Conservation (phyloP, 53 echinoderm and acorn worm genomes). For the Crossaster papposus region DNA sequence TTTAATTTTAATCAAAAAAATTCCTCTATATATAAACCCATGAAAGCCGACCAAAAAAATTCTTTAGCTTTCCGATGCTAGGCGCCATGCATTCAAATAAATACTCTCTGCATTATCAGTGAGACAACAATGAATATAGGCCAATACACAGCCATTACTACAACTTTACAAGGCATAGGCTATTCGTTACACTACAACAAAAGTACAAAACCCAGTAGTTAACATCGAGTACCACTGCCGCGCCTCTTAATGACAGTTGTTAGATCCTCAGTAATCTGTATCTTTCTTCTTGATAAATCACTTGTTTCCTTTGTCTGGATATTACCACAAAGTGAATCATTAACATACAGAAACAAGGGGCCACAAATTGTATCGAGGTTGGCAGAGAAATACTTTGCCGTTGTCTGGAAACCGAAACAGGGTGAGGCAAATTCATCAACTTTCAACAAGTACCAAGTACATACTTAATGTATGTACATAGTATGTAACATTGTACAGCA, state of each 20-base stretch:
- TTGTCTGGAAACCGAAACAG: constrained; percentile 6
- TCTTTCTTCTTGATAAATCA: constrained; percentile 29
- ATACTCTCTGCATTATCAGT: not conserved
- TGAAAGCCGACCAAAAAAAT: not conserved
- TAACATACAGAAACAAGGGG: not conserved
- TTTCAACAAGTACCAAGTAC: no score
- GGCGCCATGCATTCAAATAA: not conserved
- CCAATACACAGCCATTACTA: no score
- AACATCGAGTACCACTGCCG: constrained; percentile 5
- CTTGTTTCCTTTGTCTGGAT: not conserved
- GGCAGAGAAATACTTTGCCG: constrained; percentile 19
- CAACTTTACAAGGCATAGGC: no score
- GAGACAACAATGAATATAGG: constrained; percentile 1
- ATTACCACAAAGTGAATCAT: constrained; percentile 45
- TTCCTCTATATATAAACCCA: no score
- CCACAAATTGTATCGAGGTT: constrained; percentile 2
- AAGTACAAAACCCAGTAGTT: constrained; percentile 11
- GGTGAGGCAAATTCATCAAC: constrained; percentile 44
- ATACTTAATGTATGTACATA: not conserved
- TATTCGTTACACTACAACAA: not conserved
- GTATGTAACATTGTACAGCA: not conserved
- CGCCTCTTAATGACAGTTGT: not conserved
- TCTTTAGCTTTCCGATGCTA: not conserved
- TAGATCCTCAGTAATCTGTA: not conserved
- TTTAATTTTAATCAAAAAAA: no score